Base-by-base conservation (phyloP, 2,113 vertebrate species). In the Silurus asotus region DNA sequence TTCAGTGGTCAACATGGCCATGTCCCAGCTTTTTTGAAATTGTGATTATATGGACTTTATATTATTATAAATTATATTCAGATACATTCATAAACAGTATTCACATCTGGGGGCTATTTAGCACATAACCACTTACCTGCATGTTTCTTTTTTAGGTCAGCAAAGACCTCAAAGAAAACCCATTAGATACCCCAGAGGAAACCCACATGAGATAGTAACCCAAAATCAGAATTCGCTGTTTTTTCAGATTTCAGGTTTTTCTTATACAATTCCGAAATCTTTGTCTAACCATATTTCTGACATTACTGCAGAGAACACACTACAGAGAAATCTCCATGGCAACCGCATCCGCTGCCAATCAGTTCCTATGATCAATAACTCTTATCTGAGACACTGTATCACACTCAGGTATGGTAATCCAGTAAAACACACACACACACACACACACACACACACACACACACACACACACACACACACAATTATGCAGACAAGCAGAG, bases 301-400 rank as follows among this genome's bases (percentile, higher is more conserved):
- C 53, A 9, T 17, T 2, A 58, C 13, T 37, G 37, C 37, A 37
- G 15, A 25, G 74, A 55, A 53, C 74, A 51, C 74, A 76, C 2
- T n/a, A 65, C 11, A 48, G 89, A 89, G 88, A 86, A 90, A 92
- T 89, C 88, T 10, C 75, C 75, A 58, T 8, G 28, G 75, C 74
- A 86, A 81, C 49, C 2, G 58, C 15, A 48, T 17, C 8, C 14
- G 55, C n/a, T 23, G 49, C 28, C 92, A 93, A 93, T 92, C 91
- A 81, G 82, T 76, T 82, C 87, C 90, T 93, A 91, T 91, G 93
- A 95, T 94, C 94, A 91, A 93, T 94, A 91, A 86, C 48, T 90
- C 92, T 94, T 92, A 95, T 94, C 94, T 92, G 55, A 45, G 23
- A 13, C 7, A 11, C 78, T 87, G 67, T 81, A 84, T 81, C 51